Base-by-base conservation (phyloP, 2,888 invertebrate species). In the Hydriomena furcata region DNA sequence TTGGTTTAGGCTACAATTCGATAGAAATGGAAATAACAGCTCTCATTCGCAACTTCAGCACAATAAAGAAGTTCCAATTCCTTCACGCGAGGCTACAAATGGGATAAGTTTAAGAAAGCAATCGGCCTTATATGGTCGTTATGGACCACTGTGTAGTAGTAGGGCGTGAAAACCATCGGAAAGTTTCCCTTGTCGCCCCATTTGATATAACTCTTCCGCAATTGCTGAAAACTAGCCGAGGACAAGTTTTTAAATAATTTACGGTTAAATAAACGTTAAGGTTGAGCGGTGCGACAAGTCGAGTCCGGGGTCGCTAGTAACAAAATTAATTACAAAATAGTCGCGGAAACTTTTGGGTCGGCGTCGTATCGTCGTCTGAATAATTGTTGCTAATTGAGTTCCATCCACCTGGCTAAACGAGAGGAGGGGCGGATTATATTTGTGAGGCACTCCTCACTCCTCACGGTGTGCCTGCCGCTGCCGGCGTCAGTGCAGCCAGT, bases 61-160 rank as follows among this genome's bases (percentile, higher is more conserved):
- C 84, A 83, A 82, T 86, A 84, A 85, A 87, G 83, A 83, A 86
- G 82, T 87, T 87, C 76, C 75, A 75, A 84, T 86, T 79, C 75
- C 75, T 83, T 71, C 71, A 75, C 75, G 74, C 77, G 73, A 68
- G 76, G 72, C 79, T 84, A 82, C 83, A 85, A 88, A 88, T 88
- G 85, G 86, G 86, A 83, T 82, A 87, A 88, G 81, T 88, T 88
- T 85, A 83, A 82, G 86, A 84, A 87, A 87, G 88, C 88, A 87
- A 88, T 87, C 84, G 84, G 79, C 82, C 84, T 85, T 87, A 86
- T 87, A 87, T 84, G 86, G 83, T 84, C 84, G 85, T 85, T 85
- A 84, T 77, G 80, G 81, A 82, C 82, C 82, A 80, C 82, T 82
- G 81, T 71, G 73, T 71, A 77, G 77, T 69, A 73, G 74, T 73